These are phyloP conservation scores for Paedocypris micromegethes DNA, from an alignment of 2,797 vertebrate species.

Conservation along the genomic window DNA sequence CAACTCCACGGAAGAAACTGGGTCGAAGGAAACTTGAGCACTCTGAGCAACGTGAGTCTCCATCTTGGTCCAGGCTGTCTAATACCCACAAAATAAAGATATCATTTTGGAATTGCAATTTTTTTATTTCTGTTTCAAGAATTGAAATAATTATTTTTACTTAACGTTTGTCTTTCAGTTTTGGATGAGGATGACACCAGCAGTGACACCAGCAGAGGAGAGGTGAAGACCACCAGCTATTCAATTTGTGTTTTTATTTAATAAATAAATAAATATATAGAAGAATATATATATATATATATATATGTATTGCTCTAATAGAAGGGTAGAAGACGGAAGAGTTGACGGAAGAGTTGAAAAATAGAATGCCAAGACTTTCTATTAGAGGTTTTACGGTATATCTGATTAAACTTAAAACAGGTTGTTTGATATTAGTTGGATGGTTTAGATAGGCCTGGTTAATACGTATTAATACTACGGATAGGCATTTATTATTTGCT, in stretches of 20 bases:
- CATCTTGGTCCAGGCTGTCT: not conserved
- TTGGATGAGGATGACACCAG: slow-evolving; percentile 68
- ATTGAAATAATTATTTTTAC: too few relatives aligned
- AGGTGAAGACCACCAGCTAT: slow-evolving; percentile 55
- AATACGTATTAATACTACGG: not conserved
- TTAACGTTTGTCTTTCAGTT: slow-evolving; percentile 52
- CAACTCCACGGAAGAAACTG: slow-evolving; percentile 66
- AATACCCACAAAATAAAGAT: not conserved
- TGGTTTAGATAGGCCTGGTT: slow-evolving; percentile 17
- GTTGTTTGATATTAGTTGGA: not conserved
- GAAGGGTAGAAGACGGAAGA: too few relatives aligned
- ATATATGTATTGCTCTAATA: too few relatives aligned
- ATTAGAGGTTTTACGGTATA: not conserved
- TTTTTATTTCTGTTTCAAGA: too few relatives aligned
- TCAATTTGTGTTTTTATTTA: not conserved
- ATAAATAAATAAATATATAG: too few relatives aligned
- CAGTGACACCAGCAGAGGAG: slow-evolving; percentile 65
- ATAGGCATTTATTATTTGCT: too few relatives aligned
- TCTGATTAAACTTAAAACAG: slow-evolving; percentile 16
- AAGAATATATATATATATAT: too few relatives aligned
- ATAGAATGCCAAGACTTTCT: not conserved
- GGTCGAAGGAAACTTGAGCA: slow-evolving; percentile 66
- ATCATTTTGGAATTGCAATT: too few relatives aligned
- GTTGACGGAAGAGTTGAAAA: too few relatives aligned
- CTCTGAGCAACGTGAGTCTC: slow-evolving; percentile 61